Evolutionary conservation across 2,888 invertebrate genomes (phyloP), one percentile per base, ranked within the genome.

Genomic region (Aquatica leii): DNA sequence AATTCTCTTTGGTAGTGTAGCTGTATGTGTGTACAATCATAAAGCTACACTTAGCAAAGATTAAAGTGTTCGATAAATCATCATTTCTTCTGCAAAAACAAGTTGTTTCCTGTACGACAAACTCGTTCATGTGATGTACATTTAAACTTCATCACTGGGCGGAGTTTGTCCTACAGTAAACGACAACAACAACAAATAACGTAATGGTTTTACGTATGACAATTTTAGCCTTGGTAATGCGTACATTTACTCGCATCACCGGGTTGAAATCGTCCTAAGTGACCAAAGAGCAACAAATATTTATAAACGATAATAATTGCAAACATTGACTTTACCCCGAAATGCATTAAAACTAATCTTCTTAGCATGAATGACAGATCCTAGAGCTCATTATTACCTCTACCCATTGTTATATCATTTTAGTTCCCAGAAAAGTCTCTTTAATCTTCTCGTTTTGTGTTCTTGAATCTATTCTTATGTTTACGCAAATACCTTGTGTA

Each of bases 201-300:
- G 18, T 5, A 5, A 17, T 11, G 11, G 46, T 43, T 49, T 49
- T 24, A 57, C 57, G 6, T 50, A 65, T 40, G 77, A 65, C 73
- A 74, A 65, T 73, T 76, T 69, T 69, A 68, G 63, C 70, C 61
- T 50, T 64, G 73, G 68, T 73, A 56, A 55, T 70, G 72, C 52
- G 68, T 59, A 34, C 51, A 60, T 65, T 62, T 48, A 52, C 18
- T 63, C 14, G 66, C 70, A 75, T 76, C 78, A 78, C 78, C 76
- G 78, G 78, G 76, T 76, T 59, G 69, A 69, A 76, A 75, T 78
- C 76, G 73, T 77, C 76, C 72, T 61, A 66, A 69, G 69, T 70
- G 72, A 57, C 53, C 61, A 40, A 34, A 50, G 3, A 1, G 3
- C 31, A 50, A 50, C 50, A 15, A 18, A 40, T 15, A 15, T 17